Conservation (phyloP, 2,113 vertebrate genomes). For the Desmodus rotundus region DNA sequence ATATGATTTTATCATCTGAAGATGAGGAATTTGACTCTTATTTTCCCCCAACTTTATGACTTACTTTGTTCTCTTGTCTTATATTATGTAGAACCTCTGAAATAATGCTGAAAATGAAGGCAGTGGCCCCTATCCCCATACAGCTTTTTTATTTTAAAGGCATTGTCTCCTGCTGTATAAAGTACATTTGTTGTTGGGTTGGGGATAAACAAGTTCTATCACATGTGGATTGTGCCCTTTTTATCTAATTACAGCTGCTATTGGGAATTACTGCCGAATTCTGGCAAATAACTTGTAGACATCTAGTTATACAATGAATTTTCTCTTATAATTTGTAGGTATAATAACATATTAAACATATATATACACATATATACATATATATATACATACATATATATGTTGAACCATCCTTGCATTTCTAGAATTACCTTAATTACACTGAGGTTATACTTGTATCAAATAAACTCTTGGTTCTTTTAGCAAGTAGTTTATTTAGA, state of each 20-base stretch:
- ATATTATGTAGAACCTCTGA: neutral
- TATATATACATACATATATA: neutral
- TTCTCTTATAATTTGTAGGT: neutral
- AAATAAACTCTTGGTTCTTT: neutral
- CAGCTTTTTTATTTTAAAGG: conserved; percentile 33
- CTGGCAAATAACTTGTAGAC: neutral
- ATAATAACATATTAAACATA: neutral
- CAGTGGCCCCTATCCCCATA: neutral
- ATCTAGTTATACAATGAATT: neutral
- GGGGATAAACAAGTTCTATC: neutral
- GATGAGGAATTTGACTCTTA: neutral
- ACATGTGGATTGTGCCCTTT: neutral
- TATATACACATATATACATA: no score
- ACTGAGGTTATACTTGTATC: neutral
- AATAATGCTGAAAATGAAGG: neutral
- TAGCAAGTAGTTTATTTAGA: neutral
- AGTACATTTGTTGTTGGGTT: neutral
- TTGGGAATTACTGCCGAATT: neutral
- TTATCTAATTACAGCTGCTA: neutral
- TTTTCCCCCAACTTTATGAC: neutral
- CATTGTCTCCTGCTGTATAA: neutral
- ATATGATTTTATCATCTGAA: neutral
- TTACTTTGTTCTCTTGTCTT: neutral
- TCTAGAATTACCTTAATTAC: neutral
- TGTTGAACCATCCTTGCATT: neutral